phyloP scores from a whole-genome alignment of 35 echinoderm and acorn worm genomes.

The Heliocidaris tuberculata region DNA sequence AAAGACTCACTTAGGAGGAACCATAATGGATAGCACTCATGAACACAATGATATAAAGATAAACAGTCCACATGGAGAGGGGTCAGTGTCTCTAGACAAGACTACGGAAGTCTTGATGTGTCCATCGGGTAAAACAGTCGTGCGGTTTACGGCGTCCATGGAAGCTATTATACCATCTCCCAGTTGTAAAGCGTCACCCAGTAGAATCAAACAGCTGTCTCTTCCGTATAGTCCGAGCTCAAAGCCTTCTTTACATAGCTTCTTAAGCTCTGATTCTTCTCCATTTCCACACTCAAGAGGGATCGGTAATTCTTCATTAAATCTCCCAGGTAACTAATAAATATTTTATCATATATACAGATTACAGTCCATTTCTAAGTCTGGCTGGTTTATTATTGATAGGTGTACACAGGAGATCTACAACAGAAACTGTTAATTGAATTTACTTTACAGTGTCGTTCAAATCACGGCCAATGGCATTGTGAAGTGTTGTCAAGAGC shows the following conservation, averaged over 20 bases:
- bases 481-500: no score
- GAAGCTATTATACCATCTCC: conserved; percentile 15
- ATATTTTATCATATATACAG: not conserved
- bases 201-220: not conserved
- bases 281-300: not conserved
- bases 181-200: not conserved
- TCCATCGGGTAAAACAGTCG: conserved; percentile 39
- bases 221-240: conserved; percentile 17
- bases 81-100: not conserved
- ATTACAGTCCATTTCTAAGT: no score
- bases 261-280: not conserved
- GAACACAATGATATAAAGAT: not conserved
- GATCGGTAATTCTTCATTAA: not conserved
- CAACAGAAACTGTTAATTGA: no score
- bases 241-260: not conserved
- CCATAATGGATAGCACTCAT: not conserved
- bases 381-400: no score
- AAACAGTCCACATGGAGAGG: conserved; percentile 22
- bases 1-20: not conserved
- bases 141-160: not conserved
- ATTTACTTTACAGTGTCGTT: no score
- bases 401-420: no score
- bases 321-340: conserved; percentile 12
- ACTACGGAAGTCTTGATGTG: conserved; percentile 29
- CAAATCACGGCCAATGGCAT: no score